Conservation (phyloP, 2,113 vertebrate species). For the Kobus ellipsiprymnus region DNA sequence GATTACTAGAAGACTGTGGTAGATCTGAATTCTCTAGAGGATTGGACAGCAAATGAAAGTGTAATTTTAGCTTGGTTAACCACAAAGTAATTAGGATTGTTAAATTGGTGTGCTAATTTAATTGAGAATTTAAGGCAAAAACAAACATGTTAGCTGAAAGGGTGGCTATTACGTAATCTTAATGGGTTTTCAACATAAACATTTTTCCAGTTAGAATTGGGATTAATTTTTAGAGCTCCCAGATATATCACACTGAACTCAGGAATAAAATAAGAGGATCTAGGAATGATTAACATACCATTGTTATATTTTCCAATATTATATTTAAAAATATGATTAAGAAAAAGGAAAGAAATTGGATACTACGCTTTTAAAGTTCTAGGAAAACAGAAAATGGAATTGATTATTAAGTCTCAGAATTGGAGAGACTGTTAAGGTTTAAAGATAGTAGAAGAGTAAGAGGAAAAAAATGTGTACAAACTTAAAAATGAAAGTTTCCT, state of each 20-base stretch:
- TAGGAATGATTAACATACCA: background rate
- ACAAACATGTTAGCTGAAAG: constrained; percentile 28
- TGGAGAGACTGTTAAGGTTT: background rate
- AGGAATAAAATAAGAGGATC: background rate
- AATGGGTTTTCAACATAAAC: constrained; percentile 33
- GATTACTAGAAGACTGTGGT: background rate
- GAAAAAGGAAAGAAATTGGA: background rate
- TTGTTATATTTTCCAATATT: background rate
- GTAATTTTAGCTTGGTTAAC: constrained; percentile 56
- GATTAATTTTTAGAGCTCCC: constrained; percentile 11
- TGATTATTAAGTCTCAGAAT: background rate
- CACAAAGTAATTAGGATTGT: constrained; percentile 22
- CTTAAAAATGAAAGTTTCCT: constrained; percentile 1
- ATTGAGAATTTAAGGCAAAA: constrained; percentile 49
- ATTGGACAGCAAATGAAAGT: background rate
- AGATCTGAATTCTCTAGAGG: constrained; percentile 29
- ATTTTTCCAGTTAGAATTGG: background rate
- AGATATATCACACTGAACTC: background rate
- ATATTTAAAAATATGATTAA: background rate
- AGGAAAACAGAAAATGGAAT: background rate
- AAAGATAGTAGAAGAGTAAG: background rate
- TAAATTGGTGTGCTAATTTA: constrained; percentile 46
- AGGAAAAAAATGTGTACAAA: background rate
- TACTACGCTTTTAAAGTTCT: background rate
- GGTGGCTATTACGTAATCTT: background rate